A percentile compares a stretch with the other conserved stretches of the same genome.
phyloP scores from a whole-genome alignment of 2,797 vertebrate genomes.

The Clarias pachynema region DNA sequence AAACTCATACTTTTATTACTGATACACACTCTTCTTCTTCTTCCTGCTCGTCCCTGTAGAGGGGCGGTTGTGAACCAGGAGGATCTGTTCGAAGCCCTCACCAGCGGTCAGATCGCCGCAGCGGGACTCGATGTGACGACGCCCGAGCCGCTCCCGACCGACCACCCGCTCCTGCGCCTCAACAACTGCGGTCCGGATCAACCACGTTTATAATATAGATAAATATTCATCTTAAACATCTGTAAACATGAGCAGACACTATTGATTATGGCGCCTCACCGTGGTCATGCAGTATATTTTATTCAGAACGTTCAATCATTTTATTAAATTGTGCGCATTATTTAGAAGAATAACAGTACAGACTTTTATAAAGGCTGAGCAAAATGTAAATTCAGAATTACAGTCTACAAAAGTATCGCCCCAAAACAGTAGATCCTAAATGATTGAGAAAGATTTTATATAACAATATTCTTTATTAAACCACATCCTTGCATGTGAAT shows the following conservation, averaged over 20 bases:
- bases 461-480: too few relatives aligned
- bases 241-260: too few relatives aligned
- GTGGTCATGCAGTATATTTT: too few relatives aligned
- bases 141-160: conserved; percentile 88
- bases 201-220: not conserved
- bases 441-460: not conserved
- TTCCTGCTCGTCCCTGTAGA: conserved; percentile 63
- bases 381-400: too few relatives aligned
- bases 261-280: too few relatives aligned
- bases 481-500: not conserved
- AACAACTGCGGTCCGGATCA: conserved; percentile 87
- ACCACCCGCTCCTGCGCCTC: conserved; percentile 85
- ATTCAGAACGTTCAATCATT: too few relatives aligned
- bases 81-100: conserved; percentile 84
- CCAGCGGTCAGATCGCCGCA: conserved; percentile 82
- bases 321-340: too few relatives aligned
- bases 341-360: too few relatives aligned
- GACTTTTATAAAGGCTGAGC: too few relatives aligned
- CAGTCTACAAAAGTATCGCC: too few relatives aligned
- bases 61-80: conserved; percentile 92
- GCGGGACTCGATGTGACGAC: conserved; percentile 93
- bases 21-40: not conserved
- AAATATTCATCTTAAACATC: too few relatives aligned
- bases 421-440: not conserved
- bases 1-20: not conserved